A percentile compares a stretch with the other conserved stretches of the same genome.
phyloP scores from a whole-genome alignment of 2,113 vertebrate species.

The Lasiurus cinereus region DNA sequence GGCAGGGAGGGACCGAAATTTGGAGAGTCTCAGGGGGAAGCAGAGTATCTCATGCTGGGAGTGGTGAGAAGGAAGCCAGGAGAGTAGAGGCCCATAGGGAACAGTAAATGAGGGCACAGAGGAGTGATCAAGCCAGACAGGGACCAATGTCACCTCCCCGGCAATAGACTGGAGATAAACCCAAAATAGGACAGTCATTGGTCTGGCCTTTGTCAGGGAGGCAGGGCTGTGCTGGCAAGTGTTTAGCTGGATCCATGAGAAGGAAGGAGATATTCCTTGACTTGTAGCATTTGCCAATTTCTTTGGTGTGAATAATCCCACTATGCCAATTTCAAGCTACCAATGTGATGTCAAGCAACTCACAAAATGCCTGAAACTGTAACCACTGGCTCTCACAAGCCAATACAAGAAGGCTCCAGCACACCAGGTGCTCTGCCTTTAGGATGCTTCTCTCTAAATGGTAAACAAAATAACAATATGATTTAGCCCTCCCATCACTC shows the following conservation, averaged over 20 bases:
- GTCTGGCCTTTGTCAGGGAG: neutral
- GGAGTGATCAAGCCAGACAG: neutral
- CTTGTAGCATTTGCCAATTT: neutral
- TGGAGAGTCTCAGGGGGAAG: neutral
- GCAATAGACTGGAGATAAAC: neutral
- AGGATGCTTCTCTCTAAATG: neutral
- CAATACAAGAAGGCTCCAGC: neutral
- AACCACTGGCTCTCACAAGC: neutral
- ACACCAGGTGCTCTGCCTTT: neutral
- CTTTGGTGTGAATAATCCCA: neutral
- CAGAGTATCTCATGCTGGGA: neutral
- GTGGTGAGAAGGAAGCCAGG: conserved; percentile 82
- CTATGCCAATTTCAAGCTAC: neutral
- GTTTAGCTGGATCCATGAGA: neutral
- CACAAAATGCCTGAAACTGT: neutral
- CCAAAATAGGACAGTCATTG: neutral
- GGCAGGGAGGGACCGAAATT: neutral
- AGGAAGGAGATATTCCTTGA: neutral
- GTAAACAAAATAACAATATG: neutral
- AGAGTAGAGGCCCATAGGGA: conserved; percentile 87
- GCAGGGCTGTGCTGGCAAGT: neutral
- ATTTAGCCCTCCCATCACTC: neutral
- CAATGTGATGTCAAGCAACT: neutral
- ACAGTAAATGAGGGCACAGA: neutral
- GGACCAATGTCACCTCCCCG: neutral